phyloP scores from a whole-genome alignment of 2,888 invertebrate species.

The Eupithecia pulchellata region DNA sequence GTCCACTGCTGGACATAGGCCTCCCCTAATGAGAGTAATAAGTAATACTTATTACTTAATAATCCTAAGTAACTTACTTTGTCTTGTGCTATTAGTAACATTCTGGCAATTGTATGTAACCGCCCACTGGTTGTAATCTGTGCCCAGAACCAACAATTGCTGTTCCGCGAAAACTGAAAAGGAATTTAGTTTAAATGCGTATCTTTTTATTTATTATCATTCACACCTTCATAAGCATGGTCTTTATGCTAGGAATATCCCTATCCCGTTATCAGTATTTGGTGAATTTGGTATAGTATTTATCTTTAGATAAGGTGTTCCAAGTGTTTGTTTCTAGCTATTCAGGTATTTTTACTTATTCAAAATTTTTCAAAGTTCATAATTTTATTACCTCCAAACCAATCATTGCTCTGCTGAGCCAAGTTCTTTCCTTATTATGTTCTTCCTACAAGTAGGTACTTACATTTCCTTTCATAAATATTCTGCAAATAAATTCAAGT shows the following conservation, averaged over 20 bases:
- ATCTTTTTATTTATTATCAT: background rate
- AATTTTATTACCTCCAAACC: background rate
- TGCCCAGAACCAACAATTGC: slow-evolving; percentile 84
- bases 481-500: background rate
- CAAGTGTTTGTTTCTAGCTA: background rate
- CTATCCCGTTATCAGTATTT: slow-evolving; percentile 1
- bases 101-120: slow-evolving; percentile 87
- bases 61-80: slow-evolving; percentile 78
- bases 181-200: background rate
- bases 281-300: background rate
- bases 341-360: background rate
- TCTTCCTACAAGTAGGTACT: too few species aligned
- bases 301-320: background rate
- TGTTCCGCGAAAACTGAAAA: slow-evolving; percentile 37
- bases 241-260: background rate
- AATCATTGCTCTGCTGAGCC: background rate
- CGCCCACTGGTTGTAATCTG: slow-evolving; percentile 87
- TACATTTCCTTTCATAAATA: too few species aligned
- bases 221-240: background rate
- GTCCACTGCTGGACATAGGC: too few species aligned
- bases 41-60: too few species aligned
- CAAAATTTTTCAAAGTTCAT: background rate
- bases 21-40: background rate
- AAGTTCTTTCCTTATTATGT: too few species aligned
- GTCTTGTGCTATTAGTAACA: slow-evolving; percentile 68